Conservation (phyloP, 1,140 invertebrate genomes). For the Philotrypesis tridentata region DNA sequence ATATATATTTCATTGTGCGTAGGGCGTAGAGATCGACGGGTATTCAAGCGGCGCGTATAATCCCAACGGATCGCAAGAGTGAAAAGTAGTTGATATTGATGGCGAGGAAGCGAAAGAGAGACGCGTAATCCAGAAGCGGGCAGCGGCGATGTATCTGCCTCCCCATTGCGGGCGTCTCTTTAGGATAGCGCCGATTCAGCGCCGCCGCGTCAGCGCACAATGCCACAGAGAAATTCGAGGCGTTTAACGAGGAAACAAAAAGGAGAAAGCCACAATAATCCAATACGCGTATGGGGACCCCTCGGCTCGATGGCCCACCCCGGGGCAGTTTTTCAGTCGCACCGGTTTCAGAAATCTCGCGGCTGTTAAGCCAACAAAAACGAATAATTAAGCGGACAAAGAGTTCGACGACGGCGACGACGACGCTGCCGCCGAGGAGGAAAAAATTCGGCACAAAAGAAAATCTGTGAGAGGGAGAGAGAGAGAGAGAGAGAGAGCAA, state of each 20-base stretch:
- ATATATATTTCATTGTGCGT: conserved; percentile 20
- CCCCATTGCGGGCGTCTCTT: conserved; percentile 12
- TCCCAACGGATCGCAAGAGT: conserved; percentile 18
- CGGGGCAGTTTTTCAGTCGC: not conserved
- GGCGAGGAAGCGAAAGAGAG: not conserved
- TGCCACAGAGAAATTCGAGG: conserved; percentile 7
- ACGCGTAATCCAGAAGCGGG: conserved; percentile 36
- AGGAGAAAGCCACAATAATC: conserved; percentile 17
- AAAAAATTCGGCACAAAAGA: conserved; percentile 43
- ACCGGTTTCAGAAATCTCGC: conserved; percentile 32
- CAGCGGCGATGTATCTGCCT: not conserved
- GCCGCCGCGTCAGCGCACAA: not conserved
- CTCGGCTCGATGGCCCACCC: not conserved
- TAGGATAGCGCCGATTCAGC: conserved; percentile 28
- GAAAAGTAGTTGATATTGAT: conserved; percentile 39
- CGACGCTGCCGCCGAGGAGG: not conserved
- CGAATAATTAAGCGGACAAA: conserved; percentile 46
- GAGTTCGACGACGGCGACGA: not conserved
- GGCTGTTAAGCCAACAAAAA: conserved; percentile 34
- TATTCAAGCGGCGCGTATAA: not conserved
- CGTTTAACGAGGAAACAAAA: conserved; percentile 46
- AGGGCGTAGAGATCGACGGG: not conserved
- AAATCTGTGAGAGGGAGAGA: not conserved
- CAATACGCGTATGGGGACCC: not conserved
- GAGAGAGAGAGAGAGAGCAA: not conserved